These are phyloP conservation scores for Microtus oregoni DNA, from an alignment of 2,113 vertebrate genomes.

Conservation along the genomic window DNA sequence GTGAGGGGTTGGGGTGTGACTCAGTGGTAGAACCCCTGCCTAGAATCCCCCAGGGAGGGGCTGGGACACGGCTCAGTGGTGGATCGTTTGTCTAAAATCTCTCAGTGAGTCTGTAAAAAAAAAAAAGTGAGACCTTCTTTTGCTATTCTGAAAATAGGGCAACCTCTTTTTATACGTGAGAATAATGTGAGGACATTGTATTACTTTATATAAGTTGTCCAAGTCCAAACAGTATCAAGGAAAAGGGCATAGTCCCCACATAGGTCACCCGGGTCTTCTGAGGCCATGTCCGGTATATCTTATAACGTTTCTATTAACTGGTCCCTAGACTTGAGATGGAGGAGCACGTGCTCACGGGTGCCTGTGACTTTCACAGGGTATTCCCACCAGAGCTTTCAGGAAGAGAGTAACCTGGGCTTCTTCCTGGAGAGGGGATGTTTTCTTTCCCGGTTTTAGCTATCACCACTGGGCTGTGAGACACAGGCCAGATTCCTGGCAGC, in stretches of 20 bases:
- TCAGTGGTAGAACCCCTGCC: neutral
- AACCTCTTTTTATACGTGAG: neutral
- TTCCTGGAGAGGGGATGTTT: neutral
- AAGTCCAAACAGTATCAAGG: neutral
- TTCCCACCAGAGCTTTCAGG: neutral
- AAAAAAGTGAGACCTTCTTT: neutral
- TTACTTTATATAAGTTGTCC: neutral
- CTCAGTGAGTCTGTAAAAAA: neutral
- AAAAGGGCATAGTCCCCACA: neutral
- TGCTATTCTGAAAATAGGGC: neutral
- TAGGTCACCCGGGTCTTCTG: neutral
- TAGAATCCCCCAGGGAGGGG: neutral
- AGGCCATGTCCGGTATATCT: neutral
- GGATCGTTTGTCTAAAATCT: neutral
- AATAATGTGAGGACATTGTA: neutral
- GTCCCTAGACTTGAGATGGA: neutral
- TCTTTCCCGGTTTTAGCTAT: neutral
- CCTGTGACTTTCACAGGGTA: rapidly evolving
- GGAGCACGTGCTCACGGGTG: neutral
- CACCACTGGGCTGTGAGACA: neutral
- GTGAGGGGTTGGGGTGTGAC: neutral
- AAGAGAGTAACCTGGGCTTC: neutral
- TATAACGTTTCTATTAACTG: neutral
- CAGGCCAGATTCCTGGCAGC: neutral
- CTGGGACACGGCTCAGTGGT: neutral